A percentile compares a stretch with the other conserved stretches of the same genome.
These are phyloP conservation scores for Zoanthus gigantus DNA, from an alignment of 92 coral and sea anemone species.

Conservation along the genomic window DNA sequence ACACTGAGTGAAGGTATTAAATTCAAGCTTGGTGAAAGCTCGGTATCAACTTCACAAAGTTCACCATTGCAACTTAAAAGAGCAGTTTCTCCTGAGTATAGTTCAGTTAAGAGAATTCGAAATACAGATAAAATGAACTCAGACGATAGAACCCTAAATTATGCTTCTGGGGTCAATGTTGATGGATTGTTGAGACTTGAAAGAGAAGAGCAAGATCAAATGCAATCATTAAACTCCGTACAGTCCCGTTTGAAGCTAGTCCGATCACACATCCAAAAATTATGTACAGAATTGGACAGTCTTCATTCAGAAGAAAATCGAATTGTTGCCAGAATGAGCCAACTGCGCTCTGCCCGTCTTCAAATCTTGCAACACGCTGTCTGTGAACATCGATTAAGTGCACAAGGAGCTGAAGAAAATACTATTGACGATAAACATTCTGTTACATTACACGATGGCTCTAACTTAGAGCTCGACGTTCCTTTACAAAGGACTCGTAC, in stretches of 20 bases:
- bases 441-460: background rate
- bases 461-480: background rate
- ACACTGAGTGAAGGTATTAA: slow-evolving; percentile 5
- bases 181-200: slow-evolving; percentile 85
- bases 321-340: slow-evolving; percentile 76
- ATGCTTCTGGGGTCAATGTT: slow-evolving; percentile 79
- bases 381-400: slow-evolving; percentile 23
- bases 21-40: background rate
- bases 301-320: slow-evolving; percentile 83
- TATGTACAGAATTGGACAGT: slow-evolving; percentile 84
- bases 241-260: slow-evolving; percentile 76
- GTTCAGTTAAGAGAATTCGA: slow-evolving; percentile 55
- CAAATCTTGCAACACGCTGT: slow-evolving; percentile 83
- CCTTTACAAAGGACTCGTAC: background rate
- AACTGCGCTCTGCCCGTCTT: slow-evolving; percentile 72
- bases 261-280: slow-evolving; percentile 80
- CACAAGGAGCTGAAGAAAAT: background rate
- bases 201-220: slow-evolving; percentile 88
- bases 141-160: slow-evolving; percentile 41
- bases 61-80: slow-evolving; percentile 35
- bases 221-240: slow-evolving; percentile 73
- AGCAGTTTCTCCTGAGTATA: background rate
- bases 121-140: slow-evolving; percentile 22
- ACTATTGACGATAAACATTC: background rate
- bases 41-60: background rate